Conservation (phyloP, 2,113 vertebrate species). For the Semnornis frantzii region DNA sequence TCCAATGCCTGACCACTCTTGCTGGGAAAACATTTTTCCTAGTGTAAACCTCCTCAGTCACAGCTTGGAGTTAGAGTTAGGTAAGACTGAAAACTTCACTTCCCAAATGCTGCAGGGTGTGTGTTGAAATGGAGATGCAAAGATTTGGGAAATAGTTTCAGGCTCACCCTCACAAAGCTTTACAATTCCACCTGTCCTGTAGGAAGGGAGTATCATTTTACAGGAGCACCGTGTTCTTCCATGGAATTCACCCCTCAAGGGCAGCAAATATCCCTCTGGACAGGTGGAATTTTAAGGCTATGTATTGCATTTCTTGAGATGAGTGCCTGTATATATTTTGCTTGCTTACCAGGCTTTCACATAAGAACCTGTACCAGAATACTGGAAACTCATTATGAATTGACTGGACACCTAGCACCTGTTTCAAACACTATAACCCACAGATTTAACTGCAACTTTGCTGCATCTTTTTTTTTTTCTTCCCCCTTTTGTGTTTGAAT, state of each 20-base stretch:
- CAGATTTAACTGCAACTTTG: not conserved
- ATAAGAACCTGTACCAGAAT: not conserved
- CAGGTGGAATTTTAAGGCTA: conserved; percentile 64
- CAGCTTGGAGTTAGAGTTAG: not conserved
- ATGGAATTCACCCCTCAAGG: conserved; percentile 38
- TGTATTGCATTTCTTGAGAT: conserved; percentile 58
- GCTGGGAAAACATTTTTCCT: too few relatives aligned
- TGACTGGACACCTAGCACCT: not conserved
- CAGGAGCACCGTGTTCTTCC: conserved; percentile 4
- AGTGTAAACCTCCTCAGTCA: too few relatives aligned
- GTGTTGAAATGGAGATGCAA: not conserved
- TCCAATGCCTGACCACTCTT: too few relatives aligned
- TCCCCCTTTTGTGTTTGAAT: not conserved
- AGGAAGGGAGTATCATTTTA: conserved; percentile 16
- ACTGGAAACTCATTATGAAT: not conserved
- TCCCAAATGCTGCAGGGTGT: not conserved
- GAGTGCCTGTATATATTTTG: not conserved
- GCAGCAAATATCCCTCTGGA: conserved; percentile 23
- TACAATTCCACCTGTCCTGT: conserved; percentile 50
- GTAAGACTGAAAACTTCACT: not conserved
- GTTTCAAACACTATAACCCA: not conserved
- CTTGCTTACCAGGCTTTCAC: not conserved
- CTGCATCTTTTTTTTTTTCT: not conserved
- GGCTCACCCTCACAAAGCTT: not conserved
- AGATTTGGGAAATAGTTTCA: not conserved